Evolutionary conservation across 1,140 invertebrate genomes (phyloP), one percentile per base, ranked within the genome.

Genomic region (Drosophila triauraria): DNA sequence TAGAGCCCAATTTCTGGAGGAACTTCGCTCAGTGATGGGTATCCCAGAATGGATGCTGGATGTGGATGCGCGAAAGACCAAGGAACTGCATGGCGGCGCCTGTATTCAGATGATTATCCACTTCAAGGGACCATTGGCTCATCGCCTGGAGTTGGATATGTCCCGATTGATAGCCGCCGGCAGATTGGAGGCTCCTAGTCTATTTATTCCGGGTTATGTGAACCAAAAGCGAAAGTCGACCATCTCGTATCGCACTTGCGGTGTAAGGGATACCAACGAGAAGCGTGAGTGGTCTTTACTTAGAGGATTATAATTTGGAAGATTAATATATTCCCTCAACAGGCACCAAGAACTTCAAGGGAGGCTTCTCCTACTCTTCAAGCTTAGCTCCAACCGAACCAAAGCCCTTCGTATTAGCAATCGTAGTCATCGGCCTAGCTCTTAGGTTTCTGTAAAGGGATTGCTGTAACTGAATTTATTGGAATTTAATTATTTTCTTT

Each of bases 21-120:
- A 98, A 76, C 94, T 98, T 3, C 94, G 97, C 48, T 93, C 95
- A 63, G 95, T 98, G 3, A 95, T 98, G 95, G 97, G 97, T 3
- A 95, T 97, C 44, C 97, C 97, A 0, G 96, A 97, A 83, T 98
- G 97, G 98, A 97, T 98, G 95, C 86, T 98, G 46, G 96, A 96
- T 7, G 96, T 97, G 10, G 97, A 98, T 93, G 95, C 95, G 40
- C 94, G 97, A 13, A 95, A 96, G 87, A 97, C 97, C 0, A 96
- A 96, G 85, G 94, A 94, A 30, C 94, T 98, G 48, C 95, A 97
- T 75, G 94, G 95, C 75, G 96, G 96, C 50, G 94, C 95, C 61
- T 99, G 98, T 87, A 94, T 98, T n/a, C 97, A 98, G 93, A 95
- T 98, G 80, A 94, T 97, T 40, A 93, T 98, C 64, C 97, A 98